Conservation (phyloP, 2,113 vertebrate species). For the Calidris pygmaea region DNA sequence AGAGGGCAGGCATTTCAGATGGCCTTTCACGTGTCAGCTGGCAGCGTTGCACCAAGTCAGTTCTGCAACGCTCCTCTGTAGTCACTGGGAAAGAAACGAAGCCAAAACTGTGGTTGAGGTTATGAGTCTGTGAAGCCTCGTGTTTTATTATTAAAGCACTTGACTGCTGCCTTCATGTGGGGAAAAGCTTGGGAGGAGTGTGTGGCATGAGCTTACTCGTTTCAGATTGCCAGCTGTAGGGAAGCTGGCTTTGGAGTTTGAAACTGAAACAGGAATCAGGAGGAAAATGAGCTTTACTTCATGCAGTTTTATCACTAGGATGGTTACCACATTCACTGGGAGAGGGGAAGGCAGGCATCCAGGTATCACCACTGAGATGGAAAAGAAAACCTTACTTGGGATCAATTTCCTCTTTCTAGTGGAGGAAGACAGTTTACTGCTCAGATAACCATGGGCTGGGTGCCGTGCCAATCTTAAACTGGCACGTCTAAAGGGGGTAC, state of each 20-base stretch:
- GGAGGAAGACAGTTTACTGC: background rate
- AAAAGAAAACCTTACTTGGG: background rate
- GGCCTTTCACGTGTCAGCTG: background rate
- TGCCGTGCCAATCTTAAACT: background rate
- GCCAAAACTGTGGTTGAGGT: background rate
- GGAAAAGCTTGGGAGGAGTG: background rate
- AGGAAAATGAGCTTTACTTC: background rate
- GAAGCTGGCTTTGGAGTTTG: background rate
- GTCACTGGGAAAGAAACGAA: background rate
- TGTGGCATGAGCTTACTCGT: background rate
- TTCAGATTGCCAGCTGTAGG: background rate
- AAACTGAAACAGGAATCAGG: background rate
- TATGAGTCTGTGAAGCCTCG: background rate
- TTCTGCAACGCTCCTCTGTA: accelerated
- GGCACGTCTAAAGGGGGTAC: background rate
- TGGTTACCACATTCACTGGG: background rate
- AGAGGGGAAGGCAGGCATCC: background rate
- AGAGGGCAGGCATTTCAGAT: background rate
- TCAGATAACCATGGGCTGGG: background rate
- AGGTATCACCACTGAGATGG: background rate
- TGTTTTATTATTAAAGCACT: background rate
- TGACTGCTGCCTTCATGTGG: background rate
- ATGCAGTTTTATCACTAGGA: background rate
- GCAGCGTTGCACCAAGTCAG: background rate
- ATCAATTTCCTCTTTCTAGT: background rate